These are phyloP conservation scores for Nothoprocta pentlandii DNA, from an alignment of 2,113 vertebrate species.

Conservation along the genomic window DNA sequence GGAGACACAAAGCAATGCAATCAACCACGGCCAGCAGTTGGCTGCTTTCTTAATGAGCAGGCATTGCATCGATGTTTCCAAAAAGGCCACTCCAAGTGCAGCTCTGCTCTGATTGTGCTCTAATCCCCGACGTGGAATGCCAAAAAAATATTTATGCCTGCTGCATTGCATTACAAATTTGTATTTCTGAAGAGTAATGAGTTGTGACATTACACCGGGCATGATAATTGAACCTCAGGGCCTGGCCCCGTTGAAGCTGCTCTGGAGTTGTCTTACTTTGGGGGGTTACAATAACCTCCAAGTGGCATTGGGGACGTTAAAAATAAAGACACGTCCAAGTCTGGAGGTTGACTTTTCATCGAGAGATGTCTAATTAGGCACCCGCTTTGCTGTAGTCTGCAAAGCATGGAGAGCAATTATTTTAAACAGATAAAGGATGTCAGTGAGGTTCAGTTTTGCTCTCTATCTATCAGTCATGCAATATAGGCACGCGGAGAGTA, in stretches of 20 bases:
- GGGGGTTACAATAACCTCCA: background rate
- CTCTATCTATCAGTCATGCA: background rate
- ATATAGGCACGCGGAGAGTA: background rate
- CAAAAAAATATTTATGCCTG: constrained; percentile 14
- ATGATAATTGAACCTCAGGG: constrained; percentile 46
- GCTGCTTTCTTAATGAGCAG: background rate
- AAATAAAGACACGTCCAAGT: background rate
- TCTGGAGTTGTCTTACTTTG: background rate
- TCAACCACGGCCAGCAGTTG: background rate
- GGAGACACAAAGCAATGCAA: background rate
- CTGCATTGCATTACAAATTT: constrained; percentile 23
- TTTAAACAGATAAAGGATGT: constrained; percentile 14
- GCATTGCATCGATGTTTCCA: background rate
- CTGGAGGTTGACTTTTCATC: background rate
- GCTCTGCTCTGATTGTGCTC: background rate
- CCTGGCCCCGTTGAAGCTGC: background rate
- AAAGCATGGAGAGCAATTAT: background rate
- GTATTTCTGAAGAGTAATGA: constrained; percentile 45
- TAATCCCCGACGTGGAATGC: background rate
- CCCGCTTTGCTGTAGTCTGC: background rate
- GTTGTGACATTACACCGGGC: constrained; percentile 41
- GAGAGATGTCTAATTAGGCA: background rate
- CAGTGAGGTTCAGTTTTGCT: background rate
- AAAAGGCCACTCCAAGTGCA: background rate
- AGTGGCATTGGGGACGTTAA: background rate